Base-by-base conservation (phyloP, 2,888 invertebrate species). In the Rosalia funebris region DNA sequence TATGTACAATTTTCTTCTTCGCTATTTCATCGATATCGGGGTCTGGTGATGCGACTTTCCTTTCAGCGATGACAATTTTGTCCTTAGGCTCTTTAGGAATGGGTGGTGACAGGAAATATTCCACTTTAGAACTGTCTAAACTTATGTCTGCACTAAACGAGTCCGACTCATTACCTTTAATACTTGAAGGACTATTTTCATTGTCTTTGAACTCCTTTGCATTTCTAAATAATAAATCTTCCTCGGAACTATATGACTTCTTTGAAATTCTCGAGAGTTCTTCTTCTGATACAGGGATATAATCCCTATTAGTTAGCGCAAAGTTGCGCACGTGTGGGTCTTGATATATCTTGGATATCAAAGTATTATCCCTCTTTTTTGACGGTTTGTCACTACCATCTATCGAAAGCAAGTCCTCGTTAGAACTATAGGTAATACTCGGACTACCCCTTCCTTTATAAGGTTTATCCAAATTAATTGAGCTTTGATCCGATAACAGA, bases 321-420 rank as follows among this genome's bases (percentile, higher is more conserved):
- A 73, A 74, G 39, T 66, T 71, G 14, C 72, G 52, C 3, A 75
- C 76, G 12, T 68, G 61, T 7, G 73, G 71, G 57, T 75, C 70
- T 17, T 71, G 64, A 46, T 77, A 76, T 47, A 75, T 75, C 57
- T 73, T 75, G 1, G 70, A 73, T 19, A 77, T 75, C 20, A 74
- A 47, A 0, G 77, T 76, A 50, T 76, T 76, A 57, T 77, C 76
- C 16, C 67, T 74, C 55, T 71, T 72, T 41, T 64, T 70, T 2
- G 59, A 66, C 2, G 57, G n/a, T 5, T 41, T 44, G n/a, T 62
- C 64, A 2, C 17, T 19, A 50, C 69, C 73, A 14, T 71, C 70
- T 7, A 68, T 61, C 0, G 65, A 63, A 5, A 73, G 42, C n/a
- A 71, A 57, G 36, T 73, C 69, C 15, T 73, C 73, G 16, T 55